These are phyloP conservation scores for Pontoporia blainvillei DNA, from an alignment of 2,113 vertebrate species.

Conservation along the genomic window DNA sequence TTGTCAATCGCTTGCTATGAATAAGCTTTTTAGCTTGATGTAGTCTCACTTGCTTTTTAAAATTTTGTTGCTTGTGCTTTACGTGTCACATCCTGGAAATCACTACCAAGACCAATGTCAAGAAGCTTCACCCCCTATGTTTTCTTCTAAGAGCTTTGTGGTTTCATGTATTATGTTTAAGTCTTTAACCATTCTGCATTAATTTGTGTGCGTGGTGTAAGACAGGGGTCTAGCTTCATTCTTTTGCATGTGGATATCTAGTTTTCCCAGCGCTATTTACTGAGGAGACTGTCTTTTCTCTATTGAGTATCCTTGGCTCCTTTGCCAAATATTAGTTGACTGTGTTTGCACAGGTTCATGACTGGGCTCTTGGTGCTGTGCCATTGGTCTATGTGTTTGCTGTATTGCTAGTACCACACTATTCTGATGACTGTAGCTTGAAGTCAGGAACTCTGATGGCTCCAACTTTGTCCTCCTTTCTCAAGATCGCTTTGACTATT, in stretches of 20 bases:
- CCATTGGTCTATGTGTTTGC: not conserved
- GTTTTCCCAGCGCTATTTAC: not conserved
- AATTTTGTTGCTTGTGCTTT: not conserved
- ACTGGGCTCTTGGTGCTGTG: not conserved
- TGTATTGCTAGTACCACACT: too few relatives aligned
- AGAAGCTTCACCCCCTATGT: not conserved
- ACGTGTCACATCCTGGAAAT: not conserved
- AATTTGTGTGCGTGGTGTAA: not conserved
- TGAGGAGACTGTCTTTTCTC: not conserved
- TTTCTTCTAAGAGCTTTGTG: not conserved
- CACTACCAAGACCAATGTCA: not conserved
- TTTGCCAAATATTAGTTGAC: not conserved
- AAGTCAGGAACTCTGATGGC: too few relatives aligned
- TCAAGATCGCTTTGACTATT: not conserved
- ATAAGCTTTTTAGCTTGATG: not conserved
- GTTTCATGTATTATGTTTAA: not conserved
- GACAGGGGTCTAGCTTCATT: not conserved
- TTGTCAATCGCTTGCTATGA: too few relatives aligned
- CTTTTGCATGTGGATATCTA: not conserved
- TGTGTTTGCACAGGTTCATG: not conserved
- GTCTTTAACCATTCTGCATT: not conserved
- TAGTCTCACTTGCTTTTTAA: rapidly evolving
- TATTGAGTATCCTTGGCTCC: not conserved
- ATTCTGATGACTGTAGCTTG: too few relatives aligned
- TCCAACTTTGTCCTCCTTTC: not conserved